Percentiles rank a stretch among this genome's conserved stretches.
phyloP scores from a whole-genome alignment of 1,140 invertebrate species.

The Antheraea pernyi region DNA sequence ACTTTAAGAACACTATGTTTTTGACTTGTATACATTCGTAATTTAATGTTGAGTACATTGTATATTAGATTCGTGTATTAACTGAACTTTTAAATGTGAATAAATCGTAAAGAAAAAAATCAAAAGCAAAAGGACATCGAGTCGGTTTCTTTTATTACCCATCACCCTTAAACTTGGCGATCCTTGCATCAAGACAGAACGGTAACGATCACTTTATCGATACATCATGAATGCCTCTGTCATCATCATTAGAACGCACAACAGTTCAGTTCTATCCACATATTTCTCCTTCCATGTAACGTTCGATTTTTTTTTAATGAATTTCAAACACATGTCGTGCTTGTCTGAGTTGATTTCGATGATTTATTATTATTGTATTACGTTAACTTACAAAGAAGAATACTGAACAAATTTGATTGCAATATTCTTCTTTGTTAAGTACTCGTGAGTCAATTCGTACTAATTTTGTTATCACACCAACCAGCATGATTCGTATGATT shows the following conservation, averaged over 20 bases:
- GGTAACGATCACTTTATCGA: slow-evolving; percentile 76
- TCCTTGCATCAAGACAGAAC: slow-evolving; percentile 72
- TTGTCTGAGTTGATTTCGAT: slow-evolving; percentile 60
- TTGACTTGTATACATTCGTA: slow-evolving; percentile 77
- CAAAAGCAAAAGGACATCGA: slow-evolving; percentile 52
- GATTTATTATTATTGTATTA: slow-evolving; percentile 47
- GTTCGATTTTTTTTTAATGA: slow-evolving; percentile 56
- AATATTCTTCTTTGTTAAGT: slow-evolving; percentile 60
- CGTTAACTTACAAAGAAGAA: slow-evolving; percentile 54
- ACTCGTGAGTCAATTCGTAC: slow-evolving; percentile 41
- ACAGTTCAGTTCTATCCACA: slow-evolving; percentile 65
- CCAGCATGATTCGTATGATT: slow-evolving; percentile 71
- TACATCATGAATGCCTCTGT: slow-evolving; percentile 76
- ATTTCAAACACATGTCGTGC: slow-evolving; percentile 52
- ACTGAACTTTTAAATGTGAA: slow-evolving; percentile 75
- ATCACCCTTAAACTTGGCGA: slow-evolving; percentile 62
- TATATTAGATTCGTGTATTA: slow-evolving; percentile 68
- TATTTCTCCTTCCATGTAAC: slow-evolving; percentile 65
- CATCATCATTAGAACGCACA: slow-evolving; percentile 75
- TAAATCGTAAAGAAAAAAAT: slow-evolving; percentile 69
- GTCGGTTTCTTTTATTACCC: slow-evolving; percentile 63
- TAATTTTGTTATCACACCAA: slow-evolving; percentile 52
- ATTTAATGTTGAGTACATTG: slow-evolving; percentile 68
- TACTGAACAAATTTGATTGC: slow-evolving; percentile 36
- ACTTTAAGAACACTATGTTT: slow-evolving; percentile 76